Base-by-base conservation (phyloP, 53 echinoderm and acorn worm species). In the Holothuria leucospilota region DNA sequence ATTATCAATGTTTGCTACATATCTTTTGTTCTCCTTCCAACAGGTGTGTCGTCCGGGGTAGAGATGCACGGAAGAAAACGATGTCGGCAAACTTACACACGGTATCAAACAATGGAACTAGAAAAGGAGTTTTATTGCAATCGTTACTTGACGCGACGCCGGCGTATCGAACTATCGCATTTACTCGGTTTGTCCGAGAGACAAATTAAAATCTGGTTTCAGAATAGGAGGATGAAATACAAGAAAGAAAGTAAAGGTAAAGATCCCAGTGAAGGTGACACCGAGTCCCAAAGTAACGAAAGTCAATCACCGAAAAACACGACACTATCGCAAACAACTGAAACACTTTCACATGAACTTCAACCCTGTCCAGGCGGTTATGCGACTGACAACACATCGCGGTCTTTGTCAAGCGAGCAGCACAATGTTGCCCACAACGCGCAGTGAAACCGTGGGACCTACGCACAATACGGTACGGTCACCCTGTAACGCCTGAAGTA, bases 171-270 rank as follows among this genome's bases (percentile, higher is more conserved):
- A 87, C 95, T 97, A 20, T 94, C 94, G 5, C 98, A 97, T 67
- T 95, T 93, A 7, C 89, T 97, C 2, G 90, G 93, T 11, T 93
- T 97, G 28, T 95, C 98, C 28, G 98, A 97, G 78, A 86, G 98
- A 58, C 98, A 97, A 82, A 97, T 97, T 84, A 97, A 97, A 82
- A 97, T 97, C 64, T 97, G 98, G 98, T 97, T 97, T 74, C 98
- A 97, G 73, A 97, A 97, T 89, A 78, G 92, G 46, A 75, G 92
- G 51, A 92, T 92, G 92, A 92, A 92, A 56, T 92, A 81, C 56
- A 92, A 92, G 81, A 92, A 91, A 72, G 91, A 91, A 30, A 91
- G 84, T 59, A 87, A 91, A 82, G 82, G 82, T 16, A 91, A 91
- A 29, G 87, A 87, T 30, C 81, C 86, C 41, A 87, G 82, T 11